Evolutionary conservation across 2,888 invertebrate species (phyloP), one percentile per base, ranked within the genome.

Genomic region (Trissonchulus sp.): DNA sequence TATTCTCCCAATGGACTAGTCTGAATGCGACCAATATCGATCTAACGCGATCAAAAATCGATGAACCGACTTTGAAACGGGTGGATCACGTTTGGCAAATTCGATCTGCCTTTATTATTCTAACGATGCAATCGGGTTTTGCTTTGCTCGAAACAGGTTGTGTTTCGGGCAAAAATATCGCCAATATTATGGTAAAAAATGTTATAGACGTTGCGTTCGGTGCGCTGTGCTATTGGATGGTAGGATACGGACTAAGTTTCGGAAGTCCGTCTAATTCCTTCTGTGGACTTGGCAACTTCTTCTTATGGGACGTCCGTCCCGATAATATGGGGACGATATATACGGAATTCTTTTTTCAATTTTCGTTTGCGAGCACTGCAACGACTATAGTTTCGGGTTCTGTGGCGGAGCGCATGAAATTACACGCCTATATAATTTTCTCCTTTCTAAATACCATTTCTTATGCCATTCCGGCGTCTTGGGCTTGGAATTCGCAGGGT

Each of bases 71-170:
- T n/a, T n/a, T 65, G 65, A 65, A 30, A 8, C 8, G 8, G 15
- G 8, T 31, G 34, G 65, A 65, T 65, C 34, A 30, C 15, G 31
- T 65, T 15, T 65, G 65, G 65, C 65, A 65, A 30, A 30, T 65
- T 30, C 65, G 65, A 31, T 65, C 65, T 31, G 65, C 18, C 28
- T 65, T 65, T 34, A 3, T 65, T 18, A 65, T 65, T 30, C 28
- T 65, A 34, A 65, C 65, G 34, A 65, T 65, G 65, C 65, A 65
- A 34, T 65, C 65, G 31, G 94, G 95, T 33, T 95, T 95, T 82
- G 94, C 94, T 0, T 91, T 95, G 90, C 86, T 95, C 79, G 95
- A 95, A 84, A 93, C 94, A 0, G 95, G 95, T 0, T 93, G 92
- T 81, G 94, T 95, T 1, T 80, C 80, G 2, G 76, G 80, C 31